These are phyloP conservation scores for Centropus unirufus DNA, from an alignment of 2,113 vertebrate species.

Conservation along the genomic window DNA sequence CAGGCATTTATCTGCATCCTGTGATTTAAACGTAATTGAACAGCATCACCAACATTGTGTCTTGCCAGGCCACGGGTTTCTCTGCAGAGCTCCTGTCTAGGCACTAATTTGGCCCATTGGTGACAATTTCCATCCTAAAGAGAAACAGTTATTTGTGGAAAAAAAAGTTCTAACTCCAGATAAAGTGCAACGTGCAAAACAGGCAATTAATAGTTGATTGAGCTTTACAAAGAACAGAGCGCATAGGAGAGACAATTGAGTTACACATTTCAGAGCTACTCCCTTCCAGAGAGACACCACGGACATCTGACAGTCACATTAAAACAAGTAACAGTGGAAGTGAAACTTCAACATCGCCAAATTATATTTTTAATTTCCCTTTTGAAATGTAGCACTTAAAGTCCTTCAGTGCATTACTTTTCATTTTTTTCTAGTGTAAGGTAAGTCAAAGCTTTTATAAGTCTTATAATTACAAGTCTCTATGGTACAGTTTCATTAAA, in stretches of 20 bases:
- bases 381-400: slow-evolving; percentile 70
- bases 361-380: slow-evolving; percentile 56
- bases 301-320: slow-evolving; percentile 17
- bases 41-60: fast-evolving
- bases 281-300: background rate
- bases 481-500: slow-evolving; percentile 85
- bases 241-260: background rate
- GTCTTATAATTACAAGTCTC: slow-evolving; percentile 83
- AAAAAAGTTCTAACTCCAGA: background rate
- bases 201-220: slow-evolving; percentile 12
- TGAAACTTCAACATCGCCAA: slow-evolving; percentile 49
- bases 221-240: background rate
- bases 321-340: slow-evolving; percentile 24
- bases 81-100: background rate
- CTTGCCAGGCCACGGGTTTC: background rate
- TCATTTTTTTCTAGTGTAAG: slow-evolving; percentile 56
- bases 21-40: background rate
- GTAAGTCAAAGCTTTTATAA: slow-evolving; percentile 83
- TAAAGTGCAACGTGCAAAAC: background rate
- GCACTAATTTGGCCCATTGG: background rate
- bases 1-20: background rate
- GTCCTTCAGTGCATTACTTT: slow-evolving; percentile 68
- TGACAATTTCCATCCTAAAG: background rate
- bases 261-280: background rate
- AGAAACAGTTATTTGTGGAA: background rate